Evolutionary conservation across 92 coral and sea anemone genomes (phyloP).

Genomic region (Metridium senile): DNA sequence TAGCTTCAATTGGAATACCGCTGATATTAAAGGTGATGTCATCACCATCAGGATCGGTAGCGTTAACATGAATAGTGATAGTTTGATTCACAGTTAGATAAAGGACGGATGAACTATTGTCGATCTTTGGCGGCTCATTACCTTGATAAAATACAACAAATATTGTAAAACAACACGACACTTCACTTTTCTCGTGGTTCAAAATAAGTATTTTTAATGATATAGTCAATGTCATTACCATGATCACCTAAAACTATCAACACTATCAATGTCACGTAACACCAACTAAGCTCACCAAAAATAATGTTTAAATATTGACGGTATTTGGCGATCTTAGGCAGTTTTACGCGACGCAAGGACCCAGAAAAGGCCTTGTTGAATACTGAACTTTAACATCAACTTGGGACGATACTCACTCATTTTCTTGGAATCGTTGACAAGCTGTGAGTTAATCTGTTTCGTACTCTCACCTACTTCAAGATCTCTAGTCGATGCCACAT

Average conservation of each 20-base stretch:
- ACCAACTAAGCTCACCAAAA: too few relatives aligned
- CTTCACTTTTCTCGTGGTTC: too few relatives aligned
- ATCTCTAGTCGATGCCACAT: slow-evolving; percentile 61
- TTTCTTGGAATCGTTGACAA: slow-evolving; percentile 51
- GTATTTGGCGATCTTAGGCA: too few relatives aligned
- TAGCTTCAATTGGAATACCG: slow-evolving; percentile 41
- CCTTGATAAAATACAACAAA: slow-evolving; percentile 12
- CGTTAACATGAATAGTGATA: slow-evolving; percentile 29
- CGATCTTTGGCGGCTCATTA: slow-evolving; percentile 50
- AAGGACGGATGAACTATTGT: slow-evolving; percentile 32
- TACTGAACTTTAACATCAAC: too few relatives aligned
- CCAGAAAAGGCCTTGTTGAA: too few relatives aligned
- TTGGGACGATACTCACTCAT: slow-evolving; percentile 69
- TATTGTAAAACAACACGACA: background rate
- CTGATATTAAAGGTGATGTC: slow-evolving; percentile 36
- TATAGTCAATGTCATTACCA: too few relatives aligned
- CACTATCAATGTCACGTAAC: too few relatives aligned
- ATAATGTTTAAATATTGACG: too few relatives aligned
- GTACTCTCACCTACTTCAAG: slow-evolving; percentile 58
- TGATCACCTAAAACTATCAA: too few relatives aligned
- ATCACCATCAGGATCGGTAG: slow-evolving; percentile 64
- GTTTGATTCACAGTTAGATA: slow-evolving; percentile 46
- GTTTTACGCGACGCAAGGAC: too few relatives aligned
- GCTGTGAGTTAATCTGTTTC: slow-evolving; percentile 27
- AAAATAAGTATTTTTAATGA: too few relatives aligned